phyloP scores from a whole-genome alignment of 2,888 invertebrate species.

The Pedicia rivosa region DNA sequence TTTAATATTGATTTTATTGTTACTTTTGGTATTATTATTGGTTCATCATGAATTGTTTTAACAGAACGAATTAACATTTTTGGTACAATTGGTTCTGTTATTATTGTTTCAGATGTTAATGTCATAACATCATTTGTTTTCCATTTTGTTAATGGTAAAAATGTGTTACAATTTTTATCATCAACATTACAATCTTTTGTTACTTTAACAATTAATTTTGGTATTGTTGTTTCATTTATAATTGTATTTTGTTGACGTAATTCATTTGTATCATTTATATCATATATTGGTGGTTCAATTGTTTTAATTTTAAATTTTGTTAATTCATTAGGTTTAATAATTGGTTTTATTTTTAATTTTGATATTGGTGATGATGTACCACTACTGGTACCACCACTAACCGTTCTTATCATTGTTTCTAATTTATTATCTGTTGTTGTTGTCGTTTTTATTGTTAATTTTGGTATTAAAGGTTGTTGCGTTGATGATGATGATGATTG shows the following conservation, averaged over 20 bases:
- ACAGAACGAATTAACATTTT: slow-evolving; percentile 16
- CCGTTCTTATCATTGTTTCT: slow-evolving; percentile 23
- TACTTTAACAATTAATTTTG: slow-evolving; percentile 22
- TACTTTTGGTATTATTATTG: slow-evolving; percentile 22
- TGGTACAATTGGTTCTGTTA: slow-evolving; percentile 12
- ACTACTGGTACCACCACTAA: slow-evolving; percentile 11
- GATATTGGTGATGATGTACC: slow-evolving; percentile 31
- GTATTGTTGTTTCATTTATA: background rate
- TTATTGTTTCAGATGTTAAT: slow-evolving; percentile 10
- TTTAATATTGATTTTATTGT: slow-evolving; percentile 31
- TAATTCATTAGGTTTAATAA: slow-evolving; percentile 19
- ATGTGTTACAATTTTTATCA: slow-evolving; percentile 23
- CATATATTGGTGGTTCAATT: slow-evolving; percentile 11
- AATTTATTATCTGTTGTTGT: slow-evolving; percentile 18
- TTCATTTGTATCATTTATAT: background rate
- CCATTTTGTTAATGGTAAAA: slow-evolving; percentile 8
- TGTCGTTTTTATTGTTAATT: slow-evolving; percentile 39
- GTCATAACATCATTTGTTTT: too few species aligned
- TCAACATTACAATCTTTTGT: slow-evolving; percentile 35
- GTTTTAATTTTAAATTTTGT: slow-evolving; percentile 29
- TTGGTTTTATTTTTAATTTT: slow-evolving; percentile 41
- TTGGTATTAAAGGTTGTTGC: slow-evolving; percentile 33
- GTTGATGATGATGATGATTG: slow-evolving; percentile 9
- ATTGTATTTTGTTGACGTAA: background rate
- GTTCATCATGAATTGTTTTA: slow-evolving; percentile 5